Conservation (phyloP, 2,113 vertebrate genomes). For the Otus sunia region DNA sequence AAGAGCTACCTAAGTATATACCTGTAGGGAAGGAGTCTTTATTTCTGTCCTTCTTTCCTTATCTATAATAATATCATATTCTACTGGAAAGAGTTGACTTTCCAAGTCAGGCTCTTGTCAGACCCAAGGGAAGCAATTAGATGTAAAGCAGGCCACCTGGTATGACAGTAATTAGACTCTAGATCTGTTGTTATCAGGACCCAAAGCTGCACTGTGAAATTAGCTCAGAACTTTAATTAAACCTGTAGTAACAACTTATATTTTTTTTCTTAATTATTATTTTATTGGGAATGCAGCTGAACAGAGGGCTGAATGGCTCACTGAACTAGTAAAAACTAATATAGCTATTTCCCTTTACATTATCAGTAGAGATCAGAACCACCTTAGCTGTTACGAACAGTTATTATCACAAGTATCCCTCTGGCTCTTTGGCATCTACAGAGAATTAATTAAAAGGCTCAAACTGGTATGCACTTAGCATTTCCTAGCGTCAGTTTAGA, state of each 20-base stretch:
- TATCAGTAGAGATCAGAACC: background rate
- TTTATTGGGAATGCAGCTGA: background rate
- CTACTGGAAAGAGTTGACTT: conserved; percentile 34
- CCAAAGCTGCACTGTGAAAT: conserved; percentile 27
- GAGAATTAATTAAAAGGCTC: conserved; percentile 8
- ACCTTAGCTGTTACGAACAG: background rate
- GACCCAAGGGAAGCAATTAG: conserved; percentile 58
- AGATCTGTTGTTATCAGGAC: conserved; percentile 35
- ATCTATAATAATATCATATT: background rate
- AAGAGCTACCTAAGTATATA: background rate
- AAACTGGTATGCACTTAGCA: background rate
- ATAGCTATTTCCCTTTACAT: background rate
- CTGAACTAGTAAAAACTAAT: background rate
- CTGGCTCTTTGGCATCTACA: background rate
- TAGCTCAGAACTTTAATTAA: conserved; percentile 63
- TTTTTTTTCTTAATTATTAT: conserved; percentile 38
- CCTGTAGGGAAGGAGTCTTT: background rate
- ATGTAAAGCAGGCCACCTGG: conserved; percentile 41
- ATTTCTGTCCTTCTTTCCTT: background rate
- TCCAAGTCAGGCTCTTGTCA: conserved; percentile 22
- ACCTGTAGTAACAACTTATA: conserved; percentile 26
- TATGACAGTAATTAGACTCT: conserved; percentile 52
- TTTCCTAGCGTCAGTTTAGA: background rate
- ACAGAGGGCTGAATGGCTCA: background rate
- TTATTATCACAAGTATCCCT: background rate